Evolutionary conservation across 92 coral and sea anemone genomes (phyloP).

Genomic region (Heteractis magnifica): DNA sequence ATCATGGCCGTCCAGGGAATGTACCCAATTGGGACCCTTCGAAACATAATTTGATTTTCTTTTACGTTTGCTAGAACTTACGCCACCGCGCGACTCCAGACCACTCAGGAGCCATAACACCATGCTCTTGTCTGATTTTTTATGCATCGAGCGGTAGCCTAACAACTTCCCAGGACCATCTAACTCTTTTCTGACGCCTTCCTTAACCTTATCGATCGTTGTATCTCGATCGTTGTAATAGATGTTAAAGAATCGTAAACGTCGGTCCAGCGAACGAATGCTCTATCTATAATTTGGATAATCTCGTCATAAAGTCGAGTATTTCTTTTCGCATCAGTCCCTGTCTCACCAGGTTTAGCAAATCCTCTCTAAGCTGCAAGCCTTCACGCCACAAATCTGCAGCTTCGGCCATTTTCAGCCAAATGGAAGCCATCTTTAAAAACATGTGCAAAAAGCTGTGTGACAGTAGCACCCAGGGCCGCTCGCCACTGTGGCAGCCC

Average conservation of each 20-base stretch:
- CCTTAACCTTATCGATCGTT: conserved; percentile 38
- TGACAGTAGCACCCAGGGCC: conserved; percentile 28
- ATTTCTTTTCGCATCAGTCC: conserved; percentile 26
- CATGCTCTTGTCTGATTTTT: conserved; percentile 34
- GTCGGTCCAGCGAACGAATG: conserved; percentile 38
- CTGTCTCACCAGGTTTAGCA: conserved; percentile 11
- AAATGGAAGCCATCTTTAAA: not conserved
- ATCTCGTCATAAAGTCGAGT: conserved; percentile 17
- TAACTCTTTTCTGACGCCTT: conserved; percentile 34
- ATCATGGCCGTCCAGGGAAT: no score
- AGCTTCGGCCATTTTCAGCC: conserved; percentile 6
- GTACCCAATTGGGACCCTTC: no score
- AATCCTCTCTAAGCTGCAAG: conserved; percentile 22
- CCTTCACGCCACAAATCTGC: conserved; percentile 25
- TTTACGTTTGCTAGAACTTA: no score
- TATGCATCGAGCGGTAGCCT: conserved; percentile 40
- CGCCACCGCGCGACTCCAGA: no score
- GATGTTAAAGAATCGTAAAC: conserved; percentile 32
- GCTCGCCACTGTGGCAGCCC: conserved; percentile 37
- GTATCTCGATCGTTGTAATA: conserved; percentile 24
- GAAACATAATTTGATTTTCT: no score
- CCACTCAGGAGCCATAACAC: conserved; percentile 16
- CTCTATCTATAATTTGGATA: conserved; percentile 40
- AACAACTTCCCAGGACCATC: conserved; percentile 41
- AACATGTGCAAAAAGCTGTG: not conserved